Base-by-base conservation (phyloP, 2,797 vertebrate genomes). In the Leptatherina wallacei region DNA sequence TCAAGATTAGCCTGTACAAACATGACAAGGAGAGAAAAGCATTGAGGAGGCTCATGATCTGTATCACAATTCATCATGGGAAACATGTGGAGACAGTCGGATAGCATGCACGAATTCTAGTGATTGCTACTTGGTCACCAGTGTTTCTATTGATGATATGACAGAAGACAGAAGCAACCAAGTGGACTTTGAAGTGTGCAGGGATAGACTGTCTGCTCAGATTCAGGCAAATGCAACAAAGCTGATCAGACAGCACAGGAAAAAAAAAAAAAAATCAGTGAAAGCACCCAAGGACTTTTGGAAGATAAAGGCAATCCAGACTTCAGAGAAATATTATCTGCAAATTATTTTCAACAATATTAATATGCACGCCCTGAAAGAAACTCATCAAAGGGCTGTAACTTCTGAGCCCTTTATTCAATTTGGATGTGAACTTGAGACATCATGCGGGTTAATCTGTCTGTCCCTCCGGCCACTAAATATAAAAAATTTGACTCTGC, bases 401-500 rank as follows among this genome's bases (percentile, higher is more conserved):
- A 52, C 49, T 52, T 24, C 49, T 52, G 24, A 52, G 22, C 49
- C 47, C n/a, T 49, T 49, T 24, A 24, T n/a, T 24, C 10, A 52
- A 13, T 22, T 52, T 52, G 49, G 49, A 52, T 51, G 20, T 24
- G 7, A 24, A 51, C n/a, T 24, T 51, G 22, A 24, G 16, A 47
- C 6, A 47, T 8, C 18, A 47, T 47, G 44, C 20, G n/a, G 44
- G 44, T 20, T n/a, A 47, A 47, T 47, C 20, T 7, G 18, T 44
- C 14, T 13, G 1, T n/a, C 20, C 44, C 44, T 47, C 44, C 3
- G 18, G 44, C 44, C 20, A n/a, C 18, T 47, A 18, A 47, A 47
- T 47, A 47, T 47, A 9, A 47, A 47, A 47, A 47, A 16, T 55
- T 29, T 30, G 27, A 73, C 61, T 80, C 42, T 71, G 62, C 33